A percentile compares a stretch with the other conserved stretches of the same genome.
Evolutionary conservation across 2,888 invertebrate species (phyloP).

Genomic region (Ophion ellenae): DNA sequence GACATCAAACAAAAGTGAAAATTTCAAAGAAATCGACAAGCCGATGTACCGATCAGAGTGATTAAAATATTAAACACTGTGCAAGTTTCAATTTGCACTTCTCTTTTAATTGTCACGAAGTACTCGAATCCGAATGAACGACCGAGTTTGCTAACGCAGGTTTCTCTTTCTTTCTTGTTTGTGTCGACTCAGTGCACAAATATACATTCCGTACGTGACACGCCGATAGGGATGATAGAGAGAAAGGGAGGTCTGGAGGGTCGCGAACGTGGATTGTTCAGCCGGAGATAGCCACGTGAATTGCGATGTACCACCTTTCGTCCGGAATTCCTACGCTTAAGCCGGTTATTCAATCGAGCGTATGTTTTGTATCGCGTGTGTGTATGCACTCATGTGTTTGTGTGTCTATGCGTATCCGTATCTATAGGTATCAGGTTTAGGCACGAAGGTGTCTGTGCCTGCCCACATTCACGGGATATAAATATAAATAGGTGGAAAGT

Average conservation of each 20-base stretch:
- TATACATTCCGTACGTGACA: constrained; percentile 7
- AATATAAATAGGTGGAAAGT: too few relatives aligned
- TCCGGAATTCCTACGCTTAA: constrained; percentile 40
- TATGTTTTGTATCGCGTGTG: constrained; percentile 22
- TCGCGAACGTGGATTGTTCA: constrained; percentile 33
- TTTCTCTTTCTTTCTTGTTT: background rate
- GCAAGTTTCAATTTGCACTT: too few relatives aligned
- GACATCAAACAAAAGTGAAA: too few relatives aligned
- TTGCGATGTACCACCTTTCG: constrained; percentile 30
- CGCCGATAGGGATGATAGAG: constrained; percentile 28
- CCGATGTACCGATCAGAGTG: too few relatives aligned
- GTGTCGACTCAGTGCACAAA: background rate
- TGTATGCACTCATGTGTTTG: constrained; percentile 15
- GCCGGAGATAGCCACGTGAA: constrained; percentile 22
- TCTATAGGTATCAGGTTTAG: background rate
- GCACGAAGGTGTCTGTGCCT: too few relatives aligned
- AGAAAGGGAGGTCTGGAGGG: constrained; percentile 6
- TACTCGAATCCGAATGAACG: too few relatives aligned
- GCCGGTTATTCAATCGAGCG: constrained; percentile 48
- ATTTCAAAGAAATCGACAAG: too few relatives aligned
- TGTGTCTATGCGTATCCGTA: background rate
- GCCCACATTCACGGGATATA: too few relatives aligned
- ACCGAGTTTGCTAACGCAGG: too few relatives aligned
- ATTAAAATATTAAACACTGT: too few relatives aligned
- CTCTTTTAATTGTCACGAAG: too few relatives aligned